phyloP scores from a whole-genome alignment of 2,797 vertebrate genomes.

The Tauraco hartlaubi region DNA sequence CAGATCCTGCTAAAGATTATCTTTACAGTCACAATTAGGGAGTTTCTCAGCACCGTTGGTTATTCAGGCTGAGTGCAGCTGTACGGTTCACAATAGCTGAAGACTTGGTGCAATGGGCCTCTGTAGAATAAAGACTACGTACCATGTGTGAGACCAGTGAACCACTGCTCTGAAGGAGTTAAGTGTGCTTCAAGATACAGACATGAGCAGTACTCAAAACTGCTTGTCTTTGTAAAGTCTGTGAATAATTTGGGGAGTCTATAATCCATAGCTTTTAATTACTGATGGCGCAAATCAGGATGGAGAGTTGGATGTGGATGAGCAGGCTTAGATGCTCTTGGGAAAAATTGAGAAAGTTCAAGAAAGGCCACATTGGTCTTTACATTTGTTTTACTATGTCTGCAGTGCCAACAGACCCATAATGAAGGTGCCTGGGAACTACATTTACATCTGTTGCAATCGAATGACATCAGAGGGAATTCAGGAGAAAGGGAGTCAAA shows the following conservation, averaged over 20 bases:
- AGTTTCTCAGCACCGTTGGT: not conserved
- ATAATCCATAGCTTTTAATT: not conserved
- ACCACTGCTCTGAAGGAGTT: not conserved
- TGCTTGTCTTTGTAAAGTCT: not conserved
- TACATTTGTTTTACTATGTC: not conserved
- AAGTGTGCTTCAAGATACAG: not conserved
- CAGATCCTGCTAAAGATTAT: not conserved
- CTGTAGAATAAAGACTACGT: not conserved
- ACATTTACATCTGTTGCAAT: not conserved
- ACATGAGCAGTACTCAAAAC: not conserved
- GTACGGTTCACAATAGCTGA: not conserved
- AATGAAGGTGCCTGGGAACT: not conserved
- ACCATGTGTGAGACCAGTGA: not conserved
- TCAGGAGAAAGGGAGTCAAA: not conserved
- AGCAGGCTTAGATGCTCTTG: not conserved
- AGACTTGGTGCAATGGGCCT: not conserved
- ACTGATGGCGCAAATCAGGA: not conserved
- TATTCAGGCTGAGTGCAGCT: not conserved
- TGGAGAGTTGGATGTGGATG: not conserved
- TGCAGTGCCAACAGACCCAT: not conserved
- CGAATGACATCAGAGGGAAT: not conserved
- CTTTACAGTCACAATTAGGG: not conserved
- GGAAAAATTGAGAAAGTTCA: not conserved
- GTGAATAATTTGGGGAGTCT: not conserved
- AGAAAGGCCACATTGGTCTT: not conserved